Base-by-base conservation (phyloP, 2,113 vertebrate species). In the Muntiacus muntjak region DNA sequence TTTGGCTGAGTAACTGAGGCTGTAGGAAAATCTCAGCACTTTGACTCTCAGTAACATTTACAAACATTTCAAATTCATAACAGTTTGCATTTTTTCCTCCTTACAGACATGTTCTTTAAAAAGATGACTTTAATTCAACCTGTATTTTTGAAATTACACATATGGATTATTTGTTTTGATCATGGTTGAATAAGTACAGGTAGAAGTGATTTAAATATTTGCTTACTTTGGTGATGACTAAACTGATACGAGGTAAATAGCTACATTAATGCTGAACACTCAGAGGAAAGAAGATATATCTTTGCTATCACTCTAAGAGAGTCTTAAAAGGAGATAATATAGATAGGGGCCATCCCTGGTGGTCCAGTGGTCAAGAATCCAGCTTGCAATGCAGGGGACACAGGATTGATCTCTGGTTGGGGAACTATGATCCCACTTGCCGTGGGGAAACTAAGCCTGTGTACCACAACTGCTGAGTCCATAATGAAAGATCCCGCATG, bases 181-280 rank as follows among this genome's bases (percentile, higher is more conserved):
- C 43, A 47, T 52, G 28, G 54, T 91, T 93, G 58, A 57, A 71
- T 50, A 81, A 71, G 25, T 71, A 55, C 30, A 16, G 17, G 36
- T 4, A 28, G 5, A 79, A 64, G 47, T 76, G 36, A 89, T 50
- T 55, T 47, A 74, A 67, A 71, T 85, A 40, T 71, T 94, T 93
- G 40, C 79, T 94, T 88, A 81, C 13, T 91, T 96, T 14, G 52
- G 14, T 71, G 36, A 91, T 74, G 45, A 47, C 57, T 64, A 15
- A 91, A 89, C 50, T 9, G 25, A 23, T 47, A 58, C 1, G 19
- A 85, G 40, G 47, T 83, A 57, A 84, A 88, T 5, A 93, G 21
- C n/a, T 79, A 21, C 11, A 36, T 33, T 67, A 78, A 92, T 52
- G 52, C 26, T 81, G 36, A 78, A 78, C 78, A 67, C 45, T 88